phyloP scores from a whole-genome alignment of 2,113 vertebrate species.

The Anser cygnoides region DNA sequence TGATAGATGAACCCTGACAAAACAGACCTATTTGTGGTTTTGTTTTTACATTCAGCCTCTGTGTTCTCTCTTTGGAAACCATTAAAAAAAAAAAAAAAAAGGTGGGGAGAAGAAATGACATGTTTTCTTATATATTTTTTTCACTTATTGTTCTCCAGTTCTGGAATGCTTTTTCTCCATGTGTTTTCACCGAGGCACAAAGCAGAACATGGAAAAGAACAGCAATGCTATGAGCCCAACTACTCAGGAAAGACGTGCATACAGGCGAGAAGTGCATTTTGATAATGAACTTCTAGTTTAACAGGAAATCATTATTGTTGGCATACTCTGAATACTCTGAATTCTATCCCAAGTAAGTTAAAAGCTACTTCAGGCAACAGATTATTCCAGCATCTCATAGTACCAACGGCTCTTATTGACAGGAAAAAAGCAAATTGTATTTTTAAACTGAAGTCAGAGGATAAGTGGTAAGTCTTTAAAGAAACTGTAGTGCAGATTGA shows the following conservation, averaged over 20 bases:
- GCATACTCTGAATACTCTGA: constrained; percentile 2
- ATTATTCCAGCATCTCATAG: not conserved
- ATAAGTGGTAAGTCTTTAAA: constrained; percentile 69
- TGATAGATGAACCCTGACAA: constrained; percentile 19
- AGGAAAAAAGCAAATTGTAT: constrained; percentile 49
- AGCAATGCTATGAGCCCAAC: not conserved
- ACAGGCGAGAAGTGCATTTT: not conserved
- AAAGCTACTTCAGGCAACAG: not conserved
- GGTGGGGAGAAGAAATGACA: not conserved
- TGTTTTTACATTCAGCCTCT: not conserved
- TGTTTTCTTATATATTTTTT: not conserved
- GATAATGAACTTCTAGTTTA: not conserved
- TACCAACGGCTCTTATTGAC: not conserved
- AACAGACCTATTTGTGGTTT: not conserved
- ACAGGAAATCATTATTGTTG: not conserved
- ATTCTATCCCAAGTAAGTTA: not conserved
- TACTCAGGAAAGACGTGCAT: not conserved
- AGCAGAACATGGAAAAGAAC: not conserved
- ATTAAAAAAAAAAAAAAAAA: not conserved
- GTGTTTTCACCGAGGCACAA: not conserved
- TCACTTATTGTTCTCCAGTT: not conserved
- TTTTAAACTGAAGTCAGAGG: constrained; percentile 73
- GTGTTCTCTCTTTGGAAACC: not conserved
- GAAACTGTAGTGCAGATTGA: constrained; percentile 63
- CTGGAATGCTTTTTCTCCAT: not conserved